phyloP scores from a whole-genome alignment of 2,888 invertebrate genomes.

The Amorpha juglandis region DNA sequence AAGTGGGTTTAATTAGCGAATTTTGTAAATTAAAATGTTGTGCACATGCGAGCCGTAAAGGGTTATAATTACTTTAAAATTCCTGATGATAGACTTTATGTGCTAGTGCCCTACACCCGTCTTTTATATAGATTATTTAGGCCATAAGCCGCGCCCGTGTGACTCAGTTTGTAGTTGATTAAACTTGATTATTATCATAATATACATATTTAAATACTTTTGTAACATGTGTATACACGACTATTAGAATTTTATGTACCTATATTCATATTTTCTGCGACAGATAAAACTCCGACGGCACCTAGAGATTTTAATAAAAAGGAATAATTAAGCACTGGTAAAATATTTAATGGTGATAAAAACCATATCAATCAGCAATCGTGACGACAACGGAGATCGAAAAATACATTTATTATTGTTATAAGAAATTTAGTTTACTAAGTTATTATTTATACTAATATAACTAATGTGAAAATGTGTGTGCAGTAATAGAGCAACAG shows the following conservation, averaged over 20 bases:
- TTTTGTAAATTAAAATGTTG: conserved; percentile 68
- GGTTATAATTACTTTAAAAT: conserved; percentile 50
- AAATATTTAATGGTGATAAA: no score
- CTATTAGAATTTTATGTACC: not conserved
- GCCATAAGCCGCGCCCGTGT: conserved; percentile 23
- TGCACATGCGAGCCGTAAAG: conserved; percentile 62
- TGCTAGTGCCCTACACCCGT: conserved; percentile 11
- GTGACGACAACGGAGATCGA: no score
- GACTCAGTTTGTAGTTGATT: conserved; percentile 24
- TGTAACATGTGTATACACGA: not conserved
- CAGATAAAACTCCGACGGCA: no score
- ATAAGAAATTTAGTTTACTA: no score
- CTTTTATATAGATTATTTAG: conserved; percentile 15
- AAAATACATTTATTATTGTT: no score
- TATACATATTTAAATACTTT: not conserved
- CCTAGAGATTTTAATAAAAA: no score
- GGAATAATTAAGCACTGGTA: no score
- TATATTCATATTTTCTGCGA: not conserved
- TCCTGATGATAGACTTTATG: conserved; percentile 32
- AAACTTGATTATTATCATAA: not conserved
- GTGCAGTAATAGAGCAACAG: no score
- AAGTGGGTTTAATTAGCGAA: conserved; percentile 71
- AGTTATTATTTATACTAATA: no score
- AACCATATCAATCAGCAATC: no score
- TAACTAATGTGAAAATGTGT: no score